Percentiles rank a stretch among this genome's conserved stretches.
Conservation (phyloP, 2,888 invertebrate species). For the Eulithis prunata region DNA sequence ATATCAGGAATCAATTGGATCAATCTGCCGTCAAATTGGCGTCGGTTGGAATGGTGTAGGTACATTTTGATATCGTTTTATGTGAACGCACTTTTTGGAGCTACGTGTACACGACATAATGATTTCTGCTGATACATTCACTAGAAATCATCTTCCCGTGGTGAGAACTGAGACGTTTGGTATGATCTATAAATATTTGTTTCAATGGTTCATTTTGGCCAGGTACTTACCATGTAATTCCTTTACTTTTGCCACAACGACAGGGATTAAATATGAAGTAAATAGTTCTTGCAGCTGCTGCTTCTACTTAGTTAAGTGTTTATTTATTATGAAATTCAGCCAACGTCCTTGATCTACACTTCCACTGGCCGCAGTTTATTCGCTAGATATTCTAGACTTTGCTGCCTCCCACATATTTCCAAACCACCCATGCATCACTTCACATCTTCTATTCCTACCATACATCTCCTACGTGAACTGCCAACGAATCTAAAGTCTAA, state of each 20-base stretch:
- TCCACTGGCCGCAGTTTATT: not conserved
- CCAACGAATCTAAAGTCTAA: constrained; percentile 44
- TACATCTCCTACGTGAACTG: constrained; percentile 33
- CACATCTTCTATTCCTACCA: constrained; percentile 28
- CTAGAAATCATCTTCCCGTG: no score
- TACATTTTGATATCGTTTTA: constrained; percentile 52
- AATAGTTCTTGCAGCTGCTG: no score
- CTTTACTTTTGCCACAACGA: no score
- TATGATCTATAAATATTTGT: no score
- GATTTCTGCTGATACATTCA: no score
- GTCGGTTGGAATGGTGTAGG: constrained; percentile 63
- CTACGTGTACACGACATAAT: no score
- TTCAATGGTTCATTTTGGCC: no score
- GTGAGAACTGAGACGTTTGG: no score
- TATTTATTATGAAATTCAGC: constrained; percentile 5
- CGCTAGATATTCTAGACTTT: constrained; percentile 15
- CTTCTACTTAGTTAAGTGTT: no score
- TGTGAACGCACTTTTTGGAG: no score
- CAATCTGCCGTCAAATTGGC: constrained; percentile 79
- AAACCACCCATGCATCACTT: constrained; percentile 25
- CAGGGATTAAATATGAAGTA: no score
- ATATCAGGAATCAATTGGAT: constrained; percentile 74
- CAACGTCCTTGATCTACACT: not conserved
- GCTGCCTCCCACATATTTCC: constrained; percentile 24
- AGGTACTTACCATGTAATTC: no score